Percentiles rank a stretch among this genome's conserved stretches.
phyloP scores from a whole-genome alignment of 2,797 vertebrate species.

The Parotocinclus haroldoi region DNA sequence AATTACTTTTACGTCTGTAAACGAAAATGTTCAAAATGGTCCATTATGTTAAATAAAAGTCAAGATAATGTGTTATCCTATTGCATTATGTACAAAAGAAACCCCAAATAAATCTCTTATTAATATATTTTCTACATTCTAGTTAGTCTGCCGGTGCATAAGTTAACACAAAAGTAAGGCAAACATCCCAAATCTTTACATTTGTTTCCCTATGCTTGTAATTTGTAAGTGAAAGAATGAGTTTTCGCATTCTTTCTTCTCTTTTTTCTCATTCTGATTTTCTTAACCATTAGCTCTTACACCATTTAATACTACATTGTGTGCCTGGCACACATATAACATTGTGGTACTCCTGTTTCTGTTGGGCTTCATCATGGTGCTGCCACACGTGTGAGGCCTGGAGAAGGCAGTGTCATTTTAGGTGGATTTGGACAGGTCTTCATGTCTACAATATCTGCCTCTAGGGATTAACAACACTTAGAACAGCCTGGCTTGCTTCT shows the following conservation, averaged over 20 bases:
- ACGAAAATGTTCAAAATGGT: conserved; percentile 14
- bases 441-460: conserved; percentile 8
- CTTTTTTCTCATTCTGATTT: not conserved
- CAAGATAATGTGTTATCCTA: conserved; percentile 24
- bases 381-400: not conserved
- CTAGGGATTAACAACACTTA: conserved; percentile 55
- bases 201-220: conserved; percentile 9
- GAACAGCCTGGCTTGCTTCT: conserved; percentile 97
- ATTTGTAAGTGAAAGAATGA: conserved; percentile 19
- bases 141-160: conserved; percentile 72
- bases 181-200: conserved; percentile 59
- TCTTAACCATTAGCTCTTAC: conserved; percentile 7
- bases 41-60: conserved; percentile 19
- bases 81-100: conserved; percentile 1
- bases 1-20: conserved; percentile 19
- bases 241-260: conserved; percentile 13
- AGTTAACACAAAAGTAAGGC: conserved; percentile 71
- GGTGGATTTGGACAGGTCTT: conserved; percentile 24
- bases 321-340: conserved; percentile 16
- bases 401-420: conserved; percentile 11
- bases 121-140: conserved; percentile 66
- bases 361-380: conserved; percentile 1
- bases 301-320: conserved; percentile 23
- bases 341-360: conserved; percentile 9
- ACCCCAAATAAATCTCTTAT: conserved; percentile 14